Evolutionary conservation across 2,888 invertebrate species (phyloP).

Genomic region (Himalopsyche kuldschensis): DNA sequence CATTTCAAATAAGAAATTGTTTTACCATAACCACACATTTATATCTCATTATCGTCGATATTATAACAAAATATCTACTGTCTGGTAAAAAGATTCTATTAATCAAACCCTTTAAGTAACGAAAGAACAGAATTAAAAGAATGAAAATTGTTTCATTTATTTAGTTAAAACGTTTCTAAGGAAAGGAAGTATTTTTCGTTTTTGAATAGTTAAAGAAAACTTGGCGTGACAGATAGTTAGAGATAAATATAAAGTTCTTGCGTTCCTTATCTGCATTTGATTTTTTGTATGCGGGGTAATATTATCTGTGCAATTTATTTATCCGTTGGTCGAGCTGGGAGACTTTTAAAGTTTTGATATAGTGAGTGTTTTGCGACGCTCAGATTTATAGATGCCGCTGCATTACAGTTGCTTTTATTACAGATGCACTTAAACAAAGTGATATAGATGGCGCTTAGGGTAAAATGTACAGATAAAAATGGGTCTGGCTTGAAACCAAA

Average conservation of each 20-base stretch:
- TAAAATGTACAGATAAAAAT: not conserved
- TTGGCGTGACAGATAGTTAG: not conserved
- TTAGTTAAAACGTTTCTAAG: not conserved
- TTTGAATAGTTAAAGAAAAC: not conserved
- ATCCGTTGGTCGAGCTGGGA: not conserved
- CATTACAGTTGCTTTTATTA: not conserved
- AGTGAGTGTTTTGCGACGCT: not conserved
- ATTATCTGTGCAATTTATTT: not conserved
- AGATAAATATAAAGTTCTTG: not conserved
- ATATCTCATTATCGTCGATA: too few relatives aligned
- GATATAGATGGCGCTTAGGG: not conserved
- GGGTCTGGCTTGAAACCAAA: too few relatives aligned
- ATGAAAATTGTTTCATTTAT: not conserved
- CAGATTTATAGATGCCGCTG: not conserved
- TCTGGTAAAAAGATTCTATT: too few relatives aligned
- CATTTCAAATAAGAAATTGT: too few relatives aligned
- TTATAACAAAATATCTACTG: too few relatives aligned
- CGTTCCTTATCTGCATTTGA: not conserved
- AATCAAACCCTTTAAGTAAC: too few relatives aligned
- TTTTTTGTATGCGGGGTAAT: not conserved
- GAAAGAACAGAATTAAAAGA: too few relatives aligned
- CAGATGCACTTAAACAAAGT: not conserved
- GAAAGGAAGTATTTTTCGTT: not conserved
- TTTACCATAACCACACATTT: too few relatives aligned
- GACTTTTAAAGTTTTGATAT: not conserved